A percentile compares a stretch with the other conserved stretches of the same genome.
phyloP scores from a whole-genome alignment of 2,797 vertebrate genomes.

The Hirundo rustica region DNA sequence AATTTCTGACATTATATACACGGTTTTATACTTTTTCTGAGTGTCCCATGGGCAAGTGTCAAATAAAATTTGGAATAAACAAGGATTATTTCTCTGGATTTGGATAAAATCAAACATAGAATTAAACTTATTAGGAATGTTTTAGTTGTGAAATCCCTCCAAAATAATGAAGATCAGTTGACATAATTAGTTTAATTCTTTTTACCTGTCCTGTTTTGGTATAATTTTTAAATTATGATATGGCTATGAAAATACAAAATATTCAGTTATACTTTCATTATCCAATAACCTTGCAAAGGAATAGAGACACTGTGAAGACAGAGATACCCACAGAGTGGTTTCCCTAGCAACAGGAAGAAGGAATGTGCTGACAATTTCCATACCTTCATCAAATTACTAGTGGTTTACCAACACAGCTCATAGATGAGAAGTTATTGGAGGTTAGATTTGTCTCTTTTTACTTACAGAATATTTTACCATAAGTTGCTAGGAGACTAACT shows the following conservation, averaged over 20 bases:
- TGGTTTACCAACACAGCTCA: not conserved
- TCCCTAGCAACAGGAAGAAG: not conserved
- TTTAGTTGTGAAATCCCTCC: not conserved
- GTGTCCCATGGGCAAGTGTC: not conserved
- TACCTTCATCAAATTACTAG: not conserved
- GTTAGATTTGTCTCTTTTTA: no score
- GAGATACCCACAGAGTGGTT: not conserved
- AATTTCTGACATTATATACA: not conserved
- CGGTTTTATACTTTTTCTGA: not conserved
- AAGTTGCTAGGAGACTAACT: no score
- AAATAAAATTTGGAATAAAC: not conserved
- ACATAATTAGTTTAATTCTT: not conserved
- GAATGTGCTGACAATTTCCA: not conserved
- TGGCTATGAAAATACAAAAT: not conserved
- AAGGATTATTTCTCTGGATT: not conserved
- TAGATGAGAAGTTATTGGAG: not conserved
- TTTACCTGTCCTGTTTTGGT: not conserved
- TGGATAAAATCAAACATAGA: not conserved
- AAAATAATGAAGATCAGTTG: not conserved
- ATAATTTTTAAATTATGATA: not conserved
- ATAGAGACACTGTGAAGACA: not conserved
- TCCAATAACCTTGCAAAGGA: not conserved
- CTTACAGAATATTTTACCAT: no score
- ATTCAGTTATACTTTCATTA: not conserved
- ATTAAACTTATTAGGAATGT: not conserved